Evolutionary conservation across 2,888 invertebrate genomes (phyloP), one percentile per base, ranked within the genome.

Genomic region (Zaprionus obscuricornis): DNA sequence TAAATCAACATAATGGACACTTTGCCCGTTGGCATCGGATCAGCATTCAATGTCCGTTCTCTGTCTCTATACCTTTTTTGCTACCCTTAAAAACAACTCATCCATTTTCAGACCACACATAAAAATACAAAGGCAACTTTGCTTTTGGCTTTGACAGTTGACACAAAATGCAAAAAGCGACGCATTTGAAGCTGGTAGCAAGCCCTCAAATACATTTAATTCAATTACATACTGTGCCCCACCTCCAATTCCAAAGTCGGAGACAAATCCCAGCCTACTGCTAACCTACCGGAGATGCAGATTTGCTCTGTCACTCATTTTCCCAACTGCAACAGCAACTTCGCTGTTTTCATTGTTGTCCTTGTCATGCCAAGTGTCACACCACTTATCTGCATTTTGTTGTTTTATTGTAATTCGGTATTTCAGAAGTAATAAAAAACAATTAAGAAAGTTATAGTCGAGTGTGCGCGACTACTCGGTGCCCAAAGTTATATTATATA

Each of bases 1-100:
- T 84, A 82, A 82, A 82, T 82, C 82, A 82, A 76, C 86, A 86
- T 82, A 82, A 82, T 82, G 82, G 82, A 82, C 82, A 86, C 78
- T 86, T 82, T 86, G 86, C 86, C 82, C 77, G 51, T 7, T n/a
- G 14, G 11, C 31, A 45, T 14, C 26, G 27, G 18, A 34, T 11
- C 16, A 34, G 27, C 42, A 16, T 47, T 1, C 14, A 18, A 29
- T 16, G 37, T 11, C 29, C 42, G 20, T 5, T 11, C 34, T 7
- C 22, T 17, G 6, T 2, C 3, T 13, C n/a, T 8, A 7, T 14
- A 13, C 10, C 17, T 29, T 10, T 46, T 24, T 22, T 11, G 10
- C 36, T 16, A 46, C 22, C 7, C 5, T n/a, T 37, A 7, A 20
- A 10, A 17, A 24, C 27, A 22, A 33, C 11, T 50, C 39, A 20